Base-by-base conservation (phyloP, 2,113 vertebrate genomes). In the Sorex fumeus region DNA sequence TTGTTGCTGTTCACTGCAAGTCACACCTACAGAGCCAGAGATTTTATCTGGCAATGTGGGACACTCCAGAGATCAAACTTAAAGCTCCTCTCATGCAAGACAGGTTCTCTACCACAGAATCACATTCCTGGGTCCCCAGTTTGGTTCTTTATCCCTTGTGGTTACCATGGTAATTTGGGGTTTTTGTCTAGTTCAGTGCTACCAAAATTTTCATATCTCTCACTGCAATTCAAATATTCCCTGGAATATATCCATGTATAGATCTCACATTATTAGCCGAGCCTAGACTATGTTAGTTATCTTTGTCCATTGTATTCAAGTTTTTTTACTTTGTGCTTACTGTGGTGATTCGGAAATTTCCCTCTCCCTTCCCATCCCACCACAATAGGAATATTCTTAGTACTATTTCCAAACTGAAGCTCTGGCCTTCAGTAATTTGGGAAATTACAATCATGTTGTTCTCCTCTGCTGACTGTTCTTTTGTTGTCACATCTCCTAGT, bases 221-320 rank as follows among this genome's bases (percentile, higher is more conserved):
- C 8, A 50, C 47, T 50, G 47, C 13, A 50, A 50, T 50, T 84
- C 36, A 94, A 85, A 77, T 76, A 85, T 85, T 40, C 53, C 70
- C 64, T 50, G 45, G 23, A 71, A 70, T 76, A 79, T 45, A 21
- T 28, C 28, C 34, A 83, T 87, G 47, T 34, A 45, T 16, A 90
- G 66, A 77, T 28, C 47, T 88, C n/a, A 6, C 10, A 28, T 40
- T 84, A 40, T 72, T 57, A 50, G 45, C 57, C 84, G 93, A 93
- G 30, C 76, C 34, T 82, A 69, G 34, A 87, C 50, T 70, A 32
- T 80, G 47, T 7, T 36, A 18, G 87, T 23, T 43, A 21, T 64
- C 79, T 70, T n/a, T 4, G 9, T 25, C 53, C 84, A 13, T 50
- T 71, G 47, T 8, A 40, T 11, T 64, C 60, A 43, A 50, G 47